Base-by-base conservation (phyloP, 2,113 vertebrate species). In the Opisthocomus hoazin region DNA sequence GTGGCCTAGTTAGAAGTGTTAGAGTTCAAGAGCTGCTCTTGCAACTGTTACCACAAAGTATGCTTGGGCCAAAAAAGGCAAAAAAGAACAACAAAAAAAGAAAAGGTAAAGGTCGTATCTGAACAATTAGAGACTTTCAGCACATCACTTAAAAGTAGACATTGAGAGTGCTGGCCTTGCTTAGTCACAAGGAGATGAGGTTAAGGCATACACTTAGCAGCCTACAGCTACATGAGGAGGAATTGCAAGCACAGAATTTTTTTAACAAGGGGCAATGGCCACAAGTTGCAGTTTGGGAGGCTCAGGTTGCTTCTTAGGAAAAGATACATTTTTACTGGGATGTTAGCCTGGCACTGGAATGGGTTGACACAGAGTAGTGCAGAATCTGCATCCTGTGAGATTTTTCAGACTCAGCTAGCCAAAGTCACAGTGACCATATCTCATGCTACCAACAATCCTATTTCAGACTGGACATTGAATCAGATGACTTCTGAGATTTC, bases 261-360 rank as follows among this genome's bases (percentile, higher is more conserved):
- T 71, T 68, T 86, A 63, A 15, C 15, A 45, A 34, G 19, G 7
- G 12, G 2, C 11, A 57, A 36, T 12, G 23, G 23, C 21, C 19
- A 27, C 57, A 39, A 11, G 2, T 11, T 79, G 32, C 22, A 45
- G 24, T 48, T 36, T 36, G 37, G 41, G n/a, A 91, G 9, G 19
- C 19, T 58, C 5, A 39, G 18, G 8, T 48, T 70, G 11, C 2
- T 19, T 80, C 3, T 1, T 53, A 66, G 17, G 30, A 80, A 51
- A 92, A 92, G 20, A 46, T 11, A 14, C 2, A 26, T 80, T 79
- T 74, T 65, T 46, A 48, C 15, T 34, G 19, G 21, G 23, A 4
- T 50, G 5, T 8, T 24, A 45, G 6, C 34, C 23, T 2, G 30
- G 29, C 27, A 14, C 5, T n/a, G 20, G 27, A 64, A 57, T 0